Evolutionary conservation across 2,888 invertebrate genomes (phyloP), one percentile per base, ranked within the genome.

Genomic region (Erebia aethiops): DNA sequence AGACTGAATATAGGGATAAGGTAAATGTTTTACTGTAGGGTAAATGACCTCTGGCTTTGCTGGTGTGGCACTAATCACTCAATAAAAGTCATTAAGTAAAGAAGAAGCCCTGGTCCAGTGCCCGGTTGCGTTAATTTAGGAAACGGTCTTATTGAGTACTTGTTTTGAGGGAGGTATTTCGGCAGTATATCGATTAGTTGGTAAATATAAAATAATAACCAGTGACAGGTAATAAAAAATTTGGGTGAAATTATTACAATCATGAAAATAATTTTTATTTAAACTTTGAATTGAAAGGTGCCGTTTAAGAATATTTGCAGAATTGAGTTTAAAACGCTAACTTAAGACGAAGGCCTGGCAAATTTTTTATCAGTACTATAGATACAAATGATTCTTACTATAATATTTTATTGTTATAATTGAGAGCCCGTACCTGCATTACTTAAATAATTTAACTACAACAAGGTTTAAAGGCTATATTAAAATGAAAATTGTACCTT

Each of bases 1-100:
- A n/a, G n/a, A n/a, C 77, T 77, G 74, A 80, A 83, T 82, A 71
- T 82, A 77, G 82, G 82, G 81, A 82, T 70, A 78, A 76, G 76
- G 76, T 74, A 73, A 61, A 78, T 64, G 57, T 73, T 75, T 74
- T 74, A 67, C 43, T 61, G 61, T 26, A 9, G 5, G 10, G 26
- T 51, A 26, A 51, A 35, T n/a, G 26, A 51, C 26, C 26, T 51
- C 14, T 13, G 43, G 43, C 16, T 14, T n/a, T n/a, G 7, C 3
- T 9, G 35, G n/a, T 9, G 41, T 9, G 13, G 57, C 35, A 26
- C 26, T 26, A 2, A 26, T 26, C 2, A 2, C 2, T 21, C 21
- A 21, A 21, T 2, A 26, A 26, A 26, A 26, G 3, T 26, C 0
- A 35, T 35, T 35, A 35, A 35, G 0, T 35, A 35, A 7, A 35